Evolutionary conservation across 2,113 vertebrate species (phyloP), one percentile per base, ranked within the genome.

Genomic region (Siniperca knerii): DNA sequence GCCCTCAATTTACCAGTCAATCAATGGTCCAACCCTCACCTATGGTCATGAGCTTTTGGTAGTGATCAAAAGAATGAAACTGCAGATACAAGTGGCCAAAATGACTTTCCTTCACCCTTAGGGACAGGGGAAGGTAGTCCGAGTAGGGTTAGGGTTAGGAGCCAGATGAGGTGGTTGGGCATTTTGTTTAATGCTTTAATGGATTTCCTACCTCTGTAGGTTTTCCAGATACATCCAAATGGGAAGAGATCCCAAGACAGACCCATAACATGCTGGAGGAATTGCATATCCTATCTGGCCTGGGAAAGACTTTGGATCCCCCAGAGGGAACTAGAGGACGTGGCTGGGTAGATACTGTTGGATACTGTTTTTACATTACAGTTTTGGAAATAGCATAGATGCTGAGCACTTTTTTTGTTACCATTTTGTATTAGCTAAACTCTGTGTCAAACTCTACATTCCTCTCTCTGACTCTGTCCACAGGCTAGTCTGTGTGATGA

Each of bases 401-500:
- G 29, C 1, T 20, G 16, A 35, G 48, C 18, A 50, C 25, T 29
- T 50, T 21, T 55, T 42, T 23, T 40, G 16, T 52, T 6, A 16
- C 29, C 20, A n/a, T 54, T 58, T 61, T 33, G 25, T 46, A 48
- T 52, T 2, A 70, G 50, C 3, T 37, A 21, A 86, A 42, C 0
- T 64, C 25, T 62, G 9, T 61, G n/a, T n/a, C 13, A 46, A 8
- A 33, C 65, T 42, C 21, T 13, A 33, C 55, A 21, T 72, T 10
- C 6, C 55, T 58, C 52, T 50, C 66, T 60, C 29, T 35, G n/a
- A 57, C 25, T 64, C 55, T 79, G 46, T 76, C 65, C 66, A 21
- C 76, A 48, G 46, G 58, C 58, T 1, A 1, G 50, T 0, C 37
- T 82, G 21, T 80, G 77, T 69, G 75, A 81, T 83, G 64, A 81